These are phyloP conservation scores for Chinchilla lanigera DNA, from an alignment of 2,113 vertebrate species.

Conservation along the genomic window DNA sequence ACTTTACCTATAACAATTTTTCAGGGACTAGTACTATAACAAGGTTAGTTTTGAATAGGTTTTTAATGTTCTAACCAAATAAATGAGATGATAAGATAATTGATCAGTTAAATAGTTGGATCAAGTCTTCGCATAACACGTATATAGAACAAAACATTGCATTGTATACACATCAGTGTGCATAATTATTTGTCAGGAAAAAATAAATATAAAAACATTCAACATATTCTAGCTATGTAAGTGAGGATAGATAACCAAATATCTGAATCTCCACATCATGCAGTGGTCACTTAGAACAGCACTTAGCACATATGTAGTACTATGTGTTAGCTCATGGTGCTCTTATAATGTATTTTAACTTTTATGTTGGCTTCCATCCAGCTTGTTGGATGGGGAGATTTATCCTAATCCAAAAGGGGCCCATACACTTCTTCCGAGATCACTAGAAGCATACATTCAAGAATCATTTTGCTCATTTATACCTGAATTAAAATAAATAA, in stretches of 20 bases:
- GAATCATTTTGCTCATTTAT: not conserved
- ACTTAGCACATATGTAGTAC: not conserved
- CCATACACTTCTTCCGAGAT: not conserved
- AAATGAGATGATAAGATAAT: not conserved
- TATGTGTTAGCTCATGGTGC: not conserved
- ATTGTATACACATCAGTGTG: not conserved
- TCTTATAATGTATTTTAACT: not conserved
- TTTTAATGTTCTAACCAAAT: not conserved
- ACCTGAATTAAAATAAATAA: conserved; percentile 10
- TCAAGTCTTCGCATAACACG: not conserved
- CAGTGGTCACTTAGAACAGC: not conserved
- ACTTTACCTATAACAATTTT: not conserved
- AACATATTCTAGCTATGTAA: not conserved
- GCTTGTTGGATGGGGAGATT: not conserved
- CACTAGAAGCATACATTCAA: not conserved
- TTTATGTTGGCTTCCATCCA: not conserved
- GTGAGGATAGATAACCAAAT: not conserved
- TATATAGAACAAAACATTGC: not conserved
- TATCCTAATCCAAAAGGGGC: not conserved
- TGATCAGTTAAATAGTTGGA: not conserved
- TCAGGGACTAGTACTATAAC: not conserved
- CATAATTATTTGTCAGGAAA: not conserved
- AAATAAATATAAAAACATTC: not conserved
- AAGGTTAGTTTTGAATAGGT: not conserved
- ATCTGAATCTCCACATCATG: not conserved